Evolutionary conservation across 2,113 vertebrate species (phyloP).

Genomic region (Fregata magnificens): DNA sequence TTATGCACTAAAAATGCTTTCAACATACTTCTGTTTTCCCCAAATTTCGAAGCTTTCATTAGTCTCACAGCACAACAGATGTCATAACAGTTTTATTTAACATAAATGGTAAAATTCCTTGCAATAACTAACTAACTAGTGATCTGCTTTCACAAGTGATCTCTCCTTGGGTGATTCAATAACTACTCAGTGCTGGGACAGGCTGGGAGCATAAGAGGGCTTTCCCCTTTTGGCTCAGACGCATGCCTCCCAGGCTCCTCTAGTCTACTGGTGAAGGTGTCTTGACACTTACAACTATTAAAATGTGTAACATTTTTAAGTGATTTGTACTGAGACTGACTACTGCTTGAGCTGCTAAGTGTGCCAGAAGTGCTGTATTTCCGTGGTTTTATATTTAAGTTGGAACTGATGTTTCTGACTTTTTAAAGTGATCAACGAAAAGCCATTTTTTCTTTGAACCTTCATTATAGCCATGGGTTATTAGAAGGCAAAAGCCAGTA

Average conservation of each 20-base stretch:
- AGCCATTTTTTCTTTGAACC: neutral
- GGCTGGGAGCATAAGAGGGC: neutral
- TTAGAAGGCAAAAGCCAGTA: neutral
- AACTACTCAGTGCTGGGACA: neutral
- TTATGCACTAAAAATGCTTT: neutral
- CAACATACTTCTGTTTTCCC: neutral
- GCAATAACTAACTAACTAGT: neutral
- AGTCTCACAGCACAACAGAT: neutral
- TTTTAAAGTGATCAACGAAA: neutral
- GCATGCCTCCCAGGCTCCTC: neutral
- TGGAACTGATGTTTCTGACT: neutral
- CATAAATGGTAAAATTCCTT: neutral
- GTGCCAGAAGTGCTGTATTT: neutral
- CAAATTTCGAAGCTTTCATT: neutral
- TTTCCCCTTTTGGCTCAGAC: neutral
- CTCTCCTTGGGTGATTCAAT: neutral
- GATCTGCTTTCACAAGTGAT: neutral
- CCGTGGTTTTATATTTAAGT: neutral
- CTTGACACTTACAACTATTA: neutral
- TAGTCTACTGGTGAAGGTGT: neutral
- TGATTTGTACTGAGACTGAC: neutral
- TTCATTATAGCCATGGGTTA: neutral
- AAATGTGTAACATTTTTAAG: neutral
- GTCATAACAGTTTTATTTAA: neutral
- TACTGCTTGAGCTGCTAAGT: neutral